Percentiles rank a stretch among this genome's conserved stretches.
phyloP scores from a whole-genome alignment of 2,797 vertebrate species.

The Neopelma chrysocephalum region DNA sequence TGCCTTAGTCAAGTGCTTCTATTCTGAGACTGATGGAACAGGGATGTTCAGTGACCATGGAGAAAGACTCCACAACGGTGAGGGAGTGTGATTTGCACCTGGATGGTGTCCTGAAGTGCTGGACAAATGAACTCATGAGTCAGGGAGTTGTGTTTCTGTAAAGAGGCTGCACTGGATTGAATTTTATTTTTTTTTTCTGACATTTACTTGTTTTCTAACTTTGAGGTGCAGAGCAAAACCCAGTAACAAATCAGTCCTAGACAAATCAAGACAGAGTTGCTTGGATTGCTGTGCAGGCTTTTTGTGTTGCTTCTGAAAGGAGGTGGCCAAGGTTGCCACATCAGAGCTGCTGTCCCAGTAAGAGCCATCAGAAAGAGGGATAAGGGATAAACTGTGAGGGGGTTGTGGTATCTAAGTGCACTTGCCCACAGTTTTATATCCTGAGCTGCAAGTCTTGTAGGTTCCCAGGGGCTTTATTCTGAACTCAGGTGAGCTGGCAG shows the following conservation, averaged over 20 bases:
- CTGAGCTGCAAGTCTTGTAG: accelerated
- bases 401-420: background rate
- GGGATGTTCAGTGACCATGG: background rate
- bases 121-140: background rate
- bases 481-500: background rate
- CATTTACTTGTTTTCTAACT: background rate
- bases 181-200: background rate
- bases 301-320: background rate
- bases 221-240: too few relatives aligned
- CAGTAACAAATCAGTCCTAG: too few relatives aligned
- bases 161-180: background rate
- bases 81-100: background rate
- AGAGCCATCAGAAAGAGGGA: background rate
- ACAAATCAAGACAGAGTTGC: too few relatives aligned
- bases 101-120: background rate
- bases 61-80: background rate
- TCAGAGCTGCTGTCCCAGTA: background rate
- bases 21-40: background rate
- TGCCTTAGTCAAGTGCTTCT: background rate
- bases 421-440: background rate
- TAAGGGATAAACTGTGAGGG: background rate
- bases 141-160: background rate
- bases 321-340: background rate
- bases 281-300: background rate
- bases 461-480: background rate